Conservation (phyloP, 1,140 invertebrate species). For the Drosophila orosa region DNA sequence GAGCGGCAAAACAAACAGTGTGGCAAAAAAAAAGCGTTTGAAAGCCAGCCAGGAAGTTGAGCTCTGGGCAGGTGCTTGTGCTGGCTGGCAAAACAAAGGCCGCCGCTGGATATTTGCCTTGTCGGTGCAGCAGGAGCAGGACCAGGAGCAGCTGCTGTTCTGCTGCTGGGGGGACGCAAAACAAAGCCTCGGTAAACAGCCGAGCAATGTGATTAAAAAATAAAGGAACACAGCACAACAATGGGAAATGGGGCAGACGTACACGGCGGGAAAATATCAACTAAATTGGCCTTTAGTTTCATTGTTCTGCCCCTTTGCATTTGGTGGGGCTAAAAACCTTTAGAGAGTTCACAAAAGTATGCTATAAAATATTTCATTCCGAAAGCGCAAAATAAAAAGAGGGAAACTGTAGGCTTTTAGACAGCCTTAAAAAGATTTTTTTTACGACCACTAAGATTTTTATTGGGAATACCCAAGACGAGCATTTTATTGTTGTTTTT, state of each 20-base stretch:
- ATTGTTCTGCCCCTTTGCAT: neutral
- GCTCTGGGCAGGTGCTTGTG: conserved; percentile 53
- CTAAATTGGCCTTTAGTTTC: conserved; percentile 11
- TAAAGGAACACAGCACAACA: conserved; percentile 52
- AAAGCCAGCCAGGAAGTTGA: conserved; percentile 26
- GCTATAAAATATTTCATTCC: conserved; percentile 7
- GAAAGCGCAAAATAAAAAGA: neutral
- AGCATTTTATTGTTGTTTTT: neutral
- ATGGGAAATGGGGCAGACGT: conserved; percentile 42
- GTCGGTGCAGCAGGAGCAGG: conserved; percentile 16
- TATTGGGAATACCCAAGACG: neutral
- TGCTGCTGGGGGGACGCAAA: conserved; percentile 15
- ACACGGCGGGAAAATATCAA: conserved; percentile 18
- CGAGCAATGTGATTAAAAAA: conserved; percentile 66
- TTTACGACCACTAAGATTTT: neutral
- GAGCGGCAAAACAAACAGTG: conserved; percentile 72
- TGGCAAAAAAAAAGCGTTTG: conserved; percentile 13
- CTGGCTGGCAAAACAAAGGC: conserved; percentile 63
- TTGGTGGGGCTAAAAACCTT: neutral
- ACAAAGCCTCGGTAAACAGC: conserved; percentile 56
- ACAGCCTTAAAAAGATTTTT: neutral
- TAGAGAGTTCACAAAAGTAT: neutral
- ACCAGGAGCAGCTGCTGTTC: neutral
- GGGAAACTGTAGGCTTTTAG: neutral
- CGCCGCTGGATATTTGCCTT: conserved; percentile 57